Percentiles rank a stretch among this genome's conserved stretches.
Evolutionary conservation across 1,140 invertebrate genomes (phyloP).

Genomic region (Druon quercuslanigerum): DNA sequence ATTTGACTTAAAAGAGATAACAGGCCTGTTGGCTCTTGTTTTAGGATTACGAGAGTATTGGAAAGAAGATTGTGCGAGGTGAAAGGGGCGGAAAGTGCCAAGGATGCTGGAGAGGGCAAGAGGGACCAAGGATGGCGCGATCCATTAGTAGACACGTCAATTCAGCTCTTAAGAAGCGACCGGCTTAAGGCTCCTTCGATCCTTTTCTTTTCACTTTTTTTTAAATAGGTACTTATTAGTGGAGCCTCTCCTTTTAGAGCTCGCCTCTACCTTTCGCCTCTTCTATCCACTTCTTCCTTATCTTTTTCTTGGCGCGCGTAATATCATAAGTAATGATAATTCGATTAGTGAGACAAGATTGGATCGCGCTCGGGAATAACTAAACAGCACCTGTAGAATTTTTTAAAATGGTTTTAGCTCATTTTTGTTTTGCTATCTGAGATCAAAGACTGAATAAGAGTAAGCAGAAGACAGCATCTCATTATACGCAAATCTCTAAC

Average conservation of each 20-base stretch:
- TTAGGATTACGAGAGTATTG: conserved; percentile 54
- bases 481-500: too few species aligned
- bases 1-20: conserved; percentile 58
- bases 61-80: conserved; percentile 2
- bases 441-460: too few species aligned
- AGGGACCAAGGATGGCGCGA: conserved; percentile 64
- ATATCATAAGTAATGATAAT: conserved; percentile 70
- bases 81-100: conserved; percentile 31
- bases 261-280: conserved; percentile 46
- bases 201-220: conserved; percentile 43
- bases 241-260: conserved; percentile 38
- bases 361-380: neutral
- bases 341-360: conserved; percentile 70
- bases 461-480: too few species aligned
- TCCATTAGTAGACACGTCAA: conserved; percentile 76
- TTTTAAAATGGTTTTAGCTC: too few species aligned
- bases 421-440: too few species aligned
- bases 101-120: conserved; percentile 46
- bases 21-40: conserved; percentile 61
- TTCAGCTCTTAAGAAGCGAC: conserved; percentile 73
- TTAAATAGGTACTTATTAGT: conserved; percentile 56
- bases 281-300: conserved; percentile 40
- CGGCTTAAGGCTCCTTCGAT: conserved; percentile 67
- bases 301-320: conserved; percentile 21
- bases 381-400: too few species aligned